Evolutionary conservation across 2,797 vertebrate genomes (phyloP).

Genomic region (Gymnothorax javanicus): DNA sequence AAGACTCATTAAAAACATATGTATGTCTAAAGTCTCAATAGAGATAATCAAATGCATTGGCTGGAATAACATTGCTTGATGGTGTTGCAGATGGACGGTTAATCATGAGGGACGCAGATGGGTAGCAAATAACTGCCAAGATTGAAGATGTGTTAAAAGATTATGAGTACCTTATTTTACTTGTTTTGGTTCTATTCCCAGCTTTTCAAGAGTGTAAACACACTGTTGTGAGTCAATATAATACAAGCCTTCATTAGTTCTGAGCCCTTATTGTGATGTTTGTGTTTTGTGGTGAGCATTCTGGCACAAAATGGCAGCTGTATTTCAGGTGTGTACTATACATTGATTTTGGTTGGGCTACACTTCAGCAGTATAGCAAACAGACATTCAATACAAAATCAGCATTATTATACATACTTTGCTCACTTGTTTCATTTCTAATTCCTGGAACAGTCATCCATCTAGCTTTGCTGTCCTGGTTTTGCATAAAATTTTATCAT

Average conservation of each 20-base stretch:
- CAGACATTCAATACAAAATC: not conserved
- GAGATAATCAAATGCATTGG: not conserved
- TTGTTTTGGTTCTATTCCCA: not conserved
- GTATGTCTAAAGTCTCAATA: not conserved
- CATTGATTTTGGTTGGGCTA: not conserved
- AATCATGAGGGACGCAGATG: not conserved
- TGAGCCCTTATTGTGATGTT: not conserved
- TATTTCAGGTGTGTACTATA: not conserved
- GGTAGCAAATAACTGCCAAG: not conserved
- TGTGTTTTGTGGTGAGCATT: not conserved
- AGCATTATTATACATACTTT: not conserved
- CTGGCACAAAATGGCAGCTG: not conserved
- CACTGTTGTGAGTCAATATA: not conserved
- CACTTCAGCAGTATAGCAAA: not conserved
- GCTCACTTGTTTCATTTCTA: not conserved
- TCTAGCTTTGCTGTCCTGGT: no score
- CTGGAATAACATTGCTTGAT: not conserved
- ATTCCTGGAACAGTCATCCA: not conserved
- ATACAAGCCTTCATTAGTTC: not conserved
- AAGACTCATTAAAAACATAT: not conserved
- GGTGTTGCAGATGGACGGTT: not conserved
- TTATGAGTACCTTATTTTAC: not conserved
- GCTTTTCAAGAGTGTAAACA: not conserved
- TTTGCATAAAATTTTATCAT: not conserved
- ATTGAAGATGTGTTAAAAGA: not conserved